These are phyloP conservation scores for Oasisia sp. DNA, from an alignment of 2,888 invertebrate genomes.

Conservation along the genomic window DNA sequence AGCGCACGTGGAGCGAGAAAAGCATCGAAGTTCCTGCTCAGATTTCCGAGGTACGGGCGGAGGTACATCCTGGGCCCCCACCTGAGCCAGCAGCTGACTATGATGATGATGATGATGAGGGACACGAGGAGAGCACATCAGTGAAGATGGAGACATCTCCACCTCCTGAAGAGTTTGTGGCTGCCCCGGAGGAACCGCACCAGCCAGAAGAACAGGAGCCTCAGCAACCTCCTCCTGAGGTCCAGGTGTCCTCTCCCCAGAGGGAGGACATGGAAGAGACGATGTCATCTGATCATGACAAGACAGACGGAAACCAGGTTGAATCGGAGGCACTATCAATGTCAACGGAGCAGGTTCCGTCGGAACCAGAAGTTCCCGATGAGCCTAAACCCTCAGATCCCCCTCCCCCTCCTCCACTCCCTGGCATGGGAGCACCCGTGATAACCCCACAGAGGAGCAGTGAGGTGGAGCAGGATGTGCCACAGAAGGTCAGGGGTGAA, in stretches of 20 bases:
- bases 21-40: neutral
- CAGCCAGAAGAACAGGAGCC: neutral
- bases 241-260: neutral
- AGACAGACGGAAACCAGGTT: neutral
- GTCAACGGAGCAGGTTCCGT: neutral
- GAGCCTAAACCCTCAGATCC: neutral
- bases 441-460: neutral
- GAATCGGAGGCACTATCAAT: neutral
- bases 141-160: neutral
- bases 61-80: neutral
- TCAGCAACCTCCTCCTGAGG: neutral
- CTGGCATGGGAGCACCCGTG: neutral
- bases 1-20: neutral
- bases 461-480: neutral
- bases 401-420: neutral
- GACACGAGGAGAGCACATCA: neutral
- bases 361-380: neutral
- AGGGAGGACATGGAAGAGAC: neutral
- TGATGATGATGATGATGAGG: neutral
- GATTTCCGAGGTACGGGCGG: neutral
- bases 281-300: neutral
- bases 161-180: neutral
- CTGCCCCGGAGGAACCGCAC: neutral
- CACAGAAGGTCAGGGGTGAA: neutral
- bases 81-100: neutral